Evolutionary conservation across 2,113 vertebrate genomes (phyloP).

Genomic region (Phrynosoma blainvillii): DNA sequence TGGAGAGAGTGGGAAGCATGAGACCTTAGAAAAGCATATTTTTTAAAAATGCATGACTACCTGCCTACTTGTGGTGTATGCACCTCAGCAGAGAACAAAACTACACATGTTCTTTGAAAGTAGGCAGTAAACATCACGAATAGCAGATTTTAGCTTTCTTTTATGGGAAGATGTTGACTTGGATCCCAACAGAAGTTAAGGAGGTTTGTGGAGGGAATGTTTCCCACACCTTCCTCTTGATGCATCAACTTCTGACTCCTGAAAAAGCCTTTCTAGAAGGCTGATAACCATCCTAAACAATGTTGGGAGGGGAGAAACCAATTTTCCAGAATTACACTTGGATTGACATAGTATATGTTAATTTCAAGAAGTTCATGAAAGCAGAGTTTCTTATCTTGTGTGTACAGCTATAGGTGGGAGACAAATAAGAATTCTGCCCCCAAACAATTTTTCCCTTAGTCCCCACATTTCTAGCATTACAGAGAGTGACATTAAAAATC

Average conservation of each 20-base stretch:
- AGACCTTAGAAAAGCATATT: background rate
- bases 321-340: background rate
- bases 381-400: background rate
- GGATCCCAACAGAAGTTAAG: background rate
- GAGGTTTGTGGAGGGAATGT: background rate
- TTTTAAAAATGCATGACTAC: constrained; percentile 32
- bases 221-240: background rate
- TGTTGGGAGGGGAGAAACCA: background rate
- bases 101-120: constrained; percentile 30
- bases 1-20: too few relatives aligned
- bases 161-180: background rate
- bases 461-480: too few relatives aligned
- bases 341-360: background rate
- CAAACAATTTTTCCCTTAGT: too few relatives aligned
- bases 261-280: background rate
- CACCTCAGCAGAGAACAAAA: background rate
- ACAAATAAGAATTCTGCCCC: too few relatives aligned
- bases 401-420: too few relatives aligned
- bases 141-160: background rate
- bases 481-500: too few relatives aligned
- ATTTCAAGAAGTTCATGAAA: background rate
- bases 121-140: background rate
- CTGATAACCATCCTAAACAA: background rate
- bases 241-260: background rate
- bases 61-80: constrained; percentile 22